phyloP scores from a whole-genome alignment of 2,888 invertebrate species.

The Nezara viridula region DNA sequence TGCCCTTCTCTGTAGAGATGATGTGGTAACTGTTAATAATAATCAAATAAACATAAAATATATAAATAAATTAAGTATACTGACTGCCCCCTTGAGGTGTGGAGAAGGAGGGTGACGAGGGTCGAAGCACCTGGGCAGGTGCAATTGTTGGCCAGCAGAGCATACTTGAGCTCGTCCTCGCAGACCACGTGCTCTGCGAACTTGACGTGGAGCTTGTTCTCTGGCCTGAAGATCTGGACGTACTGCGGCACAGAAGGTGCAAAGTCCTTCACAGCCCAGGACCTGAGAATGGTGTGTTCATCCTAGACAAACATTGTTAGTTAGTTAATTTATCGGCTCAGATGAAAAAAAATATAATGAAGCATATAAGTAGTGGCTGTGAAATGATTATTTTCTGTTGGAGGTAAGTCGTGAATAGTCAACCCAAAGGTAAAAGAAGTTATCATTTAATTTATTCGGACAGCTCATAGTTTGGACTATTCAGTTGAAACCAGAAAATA shows the following conservation, averaged over 20 bases:
- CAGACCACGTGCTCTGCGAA: conserved; percentile 99
- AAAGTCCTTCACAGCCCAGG: conserved; percentile 99
- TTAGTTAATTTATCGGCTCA: neutral
- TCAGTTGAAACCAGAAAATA: too few relatives aligned
- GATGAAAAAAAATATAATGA: neutral
- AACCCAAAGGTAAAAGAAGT: too few relatives aligned
- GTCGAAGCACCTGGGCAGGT: conserved; percentile 98
- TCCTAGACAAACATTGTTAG: conserved; percentile 71
- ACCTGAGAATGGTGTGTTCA: conserved; percentile 83
- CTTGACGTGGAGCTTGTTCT: conserved; percentile 98
- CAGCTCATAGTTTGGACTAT: too few relatives aligned
- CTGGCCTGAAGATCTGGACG: conserved; percentile 97
- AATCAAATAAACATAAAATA: neutral
- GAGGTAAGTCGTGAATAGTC: too few relatives aligned
- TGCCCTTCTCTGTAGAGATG: conserved; percentile 84
- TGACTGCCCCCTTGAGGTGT: conserved; percentile 98
- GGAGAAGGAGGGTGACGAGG: conserved; percentile 92
- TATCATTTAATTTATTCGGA: too few relatives aligned
- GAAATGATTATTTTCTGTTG: too few relatives aligned
- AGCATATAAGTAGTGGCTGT: too few relatives aligned
- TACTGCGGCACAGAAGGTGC: conserved; percentile 97
- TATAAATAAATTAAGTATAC: conserved; percentile 68
- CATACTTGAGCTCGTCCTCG: conserved; percentile 99
- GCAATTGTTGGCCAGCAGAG: conserved; percentile 97
- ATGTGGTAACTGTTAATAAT: neutral